Evolutionary conservation across 2,888 invertebrate genomes (phyloP).

Genomic region (Ariolimax columbianus): DNA sequence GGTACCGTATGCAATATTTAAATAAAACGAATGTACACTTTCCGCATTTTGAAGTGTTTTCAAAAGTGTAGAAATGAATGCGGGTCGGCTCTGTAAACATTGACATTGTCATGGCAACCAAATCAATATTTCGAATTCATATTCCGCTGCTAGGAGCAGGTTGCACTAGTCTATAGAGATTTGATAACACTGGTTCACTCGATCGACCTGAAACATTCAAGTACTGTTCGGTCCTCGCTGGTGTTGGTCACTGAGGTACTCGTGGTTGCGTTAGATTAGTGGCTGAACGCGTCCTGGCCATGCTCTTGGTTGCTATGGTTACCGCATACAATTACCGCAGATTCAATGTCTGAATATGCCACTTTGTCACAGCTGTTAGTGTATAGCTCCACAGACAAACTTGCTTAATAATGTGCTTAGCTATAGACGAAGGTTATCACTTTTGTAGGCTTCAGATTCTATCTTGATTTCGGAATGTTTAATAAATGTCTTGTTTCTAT

Average conservation of each 20-base stretch:
- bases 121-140: conserved; percentile 23
- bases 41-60: background rate
- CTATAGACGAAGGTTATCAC: too few species aligned
- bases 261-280: background rate
- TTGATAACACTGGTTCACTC: background rate
- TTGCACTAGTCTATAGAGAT: background rate
- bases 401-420: too few species aligned
- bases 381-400: too few species aligned
- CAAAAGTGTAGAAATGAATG: conserved; percentile 8
- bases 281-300: background rate
- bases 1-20: background rate
- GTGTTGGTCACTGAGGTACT: background rate
- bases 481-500: too few species aligned
- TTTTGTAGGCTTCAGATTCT: too few species aligned
- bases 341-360: too few species aligned
- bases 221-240: background rate
- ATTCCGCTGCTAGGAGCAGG: conserved; percentile 14
- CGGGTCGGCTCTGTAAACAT: conserved; percentile 1
- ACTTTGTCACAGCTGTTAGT: too few species aligned
- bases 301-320: background rate
- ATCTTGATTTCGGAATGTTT: too few species aligned
- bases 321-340: background rate
- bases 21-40: background rate
- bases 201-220: conserved; percentile 1
- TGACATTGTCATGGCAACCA: conserved; percentile 24